phyloP scores from a whole-genome alignment of 2,888 invertebrate genomes.

The Drosophila nr. fundita region DNA sequence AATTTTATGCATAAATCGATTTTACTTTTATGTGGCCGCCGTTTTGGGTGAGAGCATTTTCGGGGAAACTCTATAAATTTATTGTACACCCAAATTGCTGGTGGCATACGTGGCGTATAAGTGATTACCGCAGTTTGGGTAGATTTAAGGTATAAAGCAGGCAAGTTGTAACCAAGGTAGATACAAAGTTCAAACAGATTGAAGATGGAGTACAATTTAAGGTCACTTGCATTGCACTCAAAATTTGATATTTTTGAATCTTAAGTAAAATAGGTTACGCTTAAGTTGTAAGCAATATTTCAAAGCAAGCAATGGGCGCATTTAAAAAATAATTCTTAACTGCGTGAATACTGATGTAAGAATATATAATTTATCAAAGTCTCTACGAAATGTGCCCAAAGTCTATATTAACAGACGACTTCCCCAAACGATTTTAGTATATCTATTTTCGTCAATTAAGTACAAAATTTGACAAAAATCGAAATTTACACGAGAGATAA shows the following conservation, averaged over 20 bases:
- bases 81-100: constrained; percentile 42
- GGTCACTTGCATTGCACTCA: constrained; percentile 6
- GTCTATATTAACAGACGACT: constrained; percentile 47
- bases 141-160: constrained; percentile 33
- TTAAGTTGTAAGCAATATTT: neutral
- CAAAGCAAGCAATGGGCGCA: neutral
- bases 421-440: constrained; percentile 61
- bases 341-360: neutral
- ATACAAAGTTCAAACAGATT: constrained; percentile 35
- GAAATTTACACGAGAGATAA: constrained; percentile 18
- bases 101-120: constrained; percentile 65
- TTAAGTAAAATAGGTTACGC: constrained; percentile 8
- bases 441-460: constrained; percentile 18
- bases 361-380: neutral
- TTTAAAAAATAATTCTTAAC: neutral
- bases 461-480: constrained; percentile 30
- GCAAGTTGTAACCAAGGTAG: constrained; percentile 12
- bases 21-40: constrained; percentile 53
- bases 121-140: constrained; percentile 60
- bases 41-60: constrained; percentile 26
- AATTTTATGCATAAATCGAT: constrained; percentile 79
- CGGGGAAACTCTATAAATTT: constrained; percentile 61
- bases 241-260: constrained; percentile 13
- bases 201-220: constrained; percentile 18
- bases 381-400: neutral